phyloP scores from a whole-genome alignment of 2,797 vertebrate genomes.

The Ambastaia sidthimunki region DNA sequence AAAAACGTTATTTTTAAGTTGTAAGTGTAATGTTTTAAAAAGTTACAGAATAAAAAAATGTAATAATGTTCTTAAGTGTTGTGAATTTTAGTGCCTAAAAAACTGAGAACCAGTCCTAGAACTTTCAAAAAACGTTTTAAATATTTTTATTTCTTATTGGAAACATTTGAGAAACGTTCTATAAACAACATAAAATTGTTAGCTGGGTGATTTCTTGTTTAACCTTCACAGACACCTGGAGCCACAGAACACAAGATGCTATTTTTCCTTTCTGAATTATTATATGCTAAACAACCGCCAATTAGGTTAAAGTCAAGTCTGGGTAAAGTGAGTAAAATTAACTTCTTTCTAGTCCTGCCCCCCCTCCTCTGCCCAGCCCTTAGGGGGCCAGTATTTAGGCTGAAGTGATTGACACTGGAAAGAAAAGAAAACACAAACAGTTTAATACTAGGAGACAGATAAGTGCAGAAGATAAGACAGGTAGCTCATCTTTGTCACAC shows the following conservation, averaged over 20 bases:
- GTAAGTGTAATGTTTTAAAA: too few species aligned
- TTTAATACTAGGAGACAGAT: constrained; percentile 59
- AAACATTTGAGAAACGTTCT: too few species aligned
- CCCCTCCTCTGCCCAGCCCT: constrained; percentile 38
- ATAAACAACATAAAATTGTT: too few species aligned
- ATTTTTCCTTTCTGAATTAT: constrained; percentile 24
- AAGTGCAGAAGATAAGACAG: constrained; percentile 69
- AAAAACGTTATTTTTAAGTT: too few species aligned
- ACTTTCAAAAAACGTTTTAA: too few species aligned
- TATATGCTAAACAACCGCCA: constrained; percentile 39
- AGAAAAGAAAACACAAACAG: constrained; percentile 63
- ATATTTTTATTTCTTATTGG: too few species aligned
- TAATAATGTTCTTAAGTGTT: too few species aligned
- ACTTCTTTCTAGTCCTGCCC: constrained; percentile 17
- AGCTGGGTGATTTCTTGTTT: not conserved
- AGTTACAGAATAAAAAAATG: too few species aligned
- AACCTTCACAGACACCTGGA: constrained; percentile 25
- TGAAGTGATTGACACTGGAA: constrained; percentile 63
- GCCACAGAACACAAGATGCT: constrained; percentile 1
- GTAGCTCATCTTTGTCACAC: constrained; percentile 59
- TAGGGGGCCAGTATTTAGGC: constrained; percentile 56
- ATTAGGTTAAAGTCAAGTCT: constrained; percentile 32
- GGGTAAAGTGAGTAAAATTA: constrained; percentile 38
- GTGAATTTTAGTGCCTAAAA: too few species aligned
- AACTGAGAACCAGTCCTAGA: too few species aligned